Base-by-base conservation (phyloP, 2,888 invertebrate genomes). In the Diogma glabrata region DNA sequence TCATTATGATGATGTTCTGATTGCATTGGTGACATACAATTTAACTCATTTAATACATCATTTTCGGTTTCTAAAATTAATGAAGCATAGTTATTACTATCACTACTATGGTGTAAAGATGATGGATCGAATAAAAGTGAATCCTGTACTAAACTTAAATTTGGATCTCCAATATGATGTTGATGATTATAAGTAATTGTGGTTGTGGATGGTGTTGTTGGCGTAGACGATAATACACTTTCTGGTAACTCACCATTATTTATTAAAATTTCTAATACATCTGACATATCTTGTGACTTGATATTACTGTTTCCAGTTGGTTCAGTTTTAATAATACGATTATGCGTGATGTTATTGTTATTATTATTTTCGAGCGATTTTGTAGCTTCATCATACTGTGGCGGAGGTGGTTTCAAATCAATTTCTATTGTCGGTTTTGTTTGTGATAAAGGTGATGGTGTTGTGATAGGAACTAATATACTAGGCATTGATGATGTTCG, bases 181-280 rank as follows among this genome's bases (percentile, higher is more conserved):
- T n/a, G n/a, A n/a, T n/a, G n/a, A n/a, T n/a, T n/a, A n/a, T n/a
- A n/a, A n/a, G n/a, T n/a, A n/a, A n/a, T n/a, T n/a, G n/a, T n/a
- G n/a, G n/a, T n/a, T 16, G 46, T 46, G 4, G 46, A 46, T 62
- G 66, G 54, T 60, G 65, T 57, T 56, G 68, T 70, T 23, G 81
- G 76, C 22, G 79, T 75, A 55, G 76, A 66, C 2, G 68, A 64
- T 6, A 63, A 91, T 1, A 90, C 90, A 60, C 90, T 90, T 8
- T 91, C 83, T 1, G 93, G 90, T 52, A 94, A 69, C 64, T 94
- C 94, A 10, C 94, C 94, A 65, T 90, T 91, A 63, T 92, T 87
- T 43, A 94, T 92, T 12, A 95, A 77, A 58, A 95, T 92, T 65
- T 95, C 93, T 51, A 95, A 72, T 1, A 95, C 92, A 67, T 95